Evolutionary conservation across 2,888 invertebrate genomes (phyloP), one percentile per base, ranked within the genome.

Genomic region (Dicyrtoma fusca): DNA sequence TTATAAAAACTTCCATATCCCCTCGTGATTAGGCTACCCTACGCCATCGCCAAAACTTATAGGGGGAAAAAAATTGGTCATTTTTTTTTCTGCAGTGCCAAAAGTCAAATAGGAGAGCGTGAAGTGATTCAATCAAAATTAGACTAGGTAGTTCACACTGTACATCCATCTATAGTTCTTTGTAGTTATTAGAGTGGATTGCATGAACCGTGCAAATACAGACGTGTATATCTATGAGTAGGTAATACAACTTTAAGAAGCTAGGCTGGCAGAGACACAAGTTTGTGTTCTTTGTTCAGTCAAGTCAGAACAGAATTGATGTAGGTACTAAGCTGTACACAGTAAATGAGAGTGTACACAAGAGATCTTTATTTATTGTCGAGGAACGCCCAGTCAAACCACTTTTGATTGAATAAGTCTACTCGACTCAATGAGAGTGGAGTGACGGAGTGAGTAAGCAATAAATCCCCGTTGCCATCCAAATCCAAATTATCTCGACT

Each of bases 301-400:
- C 53, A 19, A 49, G 49, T 8, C 45, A 45, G 45, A 45, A 45
- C 45, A 13, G 45, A 11, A 45, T 45, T 17, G 5, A 51, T 17
- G 51, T 51, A 19, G 19, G 51, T 17, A 51, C 51, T n/a, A 14
- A 51, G 51, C 10, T 34, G 34, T 34, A 34, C 8, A 49, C 11
- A 6, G 49, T 49, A 13, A 17, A 13, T 45, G 45, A 11, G 5
- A 6, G 49, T 49, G 13, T 49, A 13, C 49, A 17, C 11, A 17
- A 17, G 49, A 57, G 26, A 23, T 42, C 17, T 57, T 47, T 55
- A 69, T 69, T 69, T 69, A 69, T 57, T 55, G 45, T 13, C 8
- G 19, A 69, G 69, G 45, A 69, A 69, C 57, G 55, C 68, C 55
- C 69, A 45, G 47, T 57, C 57, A 59, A 69, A 69, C 69, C 21